phyloP scores from a whole-genome alignment of 2,888 invertebrate genomes.

The Polydrusus tereticollis region DNA sequence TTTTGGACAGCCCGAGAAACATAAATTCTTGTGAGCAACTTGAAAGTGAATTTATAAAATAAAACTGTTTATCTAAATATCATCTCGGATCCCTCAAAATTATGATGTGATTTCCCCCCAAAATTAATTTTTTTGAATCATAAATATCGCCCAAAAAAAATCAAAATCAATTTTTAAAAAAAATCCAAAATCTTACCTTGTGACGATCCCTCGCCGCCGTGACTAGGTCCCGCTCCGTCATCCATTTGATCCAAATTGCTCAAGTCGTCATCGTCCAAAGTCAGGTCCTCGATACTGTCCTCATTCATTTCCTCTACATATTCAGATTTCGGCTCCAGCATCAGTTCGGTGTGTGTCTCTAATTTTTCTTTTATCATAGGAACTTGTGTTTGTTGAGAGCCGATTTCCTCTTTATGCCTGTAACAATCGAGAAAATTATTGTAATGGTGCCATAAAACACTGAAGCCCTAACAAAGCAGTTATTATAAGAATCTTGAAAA shows the following conservation, averaged over 20 bases:
- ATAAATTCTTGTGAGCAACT: too few species aligned
- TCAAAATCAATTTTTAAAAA: neutral
- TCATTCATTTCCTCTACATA: constrained; percentile 78
- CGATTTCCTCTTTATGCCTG: constrained; percentile 60
- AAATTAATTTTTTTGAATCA: neutral
- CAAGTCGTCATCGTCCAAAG: constrained; percentile 83
- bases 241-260: constrained; percentile 80
- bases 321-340: constrained; percentile 82
- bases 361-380: constrained; percentile 70
- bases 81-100: too few species aligned
- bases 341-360: constrained; percentile 71
- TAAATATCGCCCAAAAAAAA: neutral
- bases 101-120: too few species aligned
- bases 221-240: constrained; percentile 78
- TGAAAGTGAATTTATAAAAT: too few species aligned
- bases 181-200: constrained; percentile 39
- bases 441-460: neutral
- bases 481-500: too few species aligned
- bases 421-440: constrained; percentile 1
- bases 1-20: too few species aligned
- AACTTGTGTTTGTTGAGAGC: constrained; percentile 63
- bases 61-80: too few species aligned
- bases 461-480: too few species aligned
- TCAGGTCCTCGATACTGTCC: constrained; percentile 87
- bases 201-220: constrained; percentile 75